Evolutionary conservation across 92 coral and sea anemone genomes (phyloP), one percentile per base, ranked within the genome.

Genomic region (Micromussa lordhowensis): DNA sequence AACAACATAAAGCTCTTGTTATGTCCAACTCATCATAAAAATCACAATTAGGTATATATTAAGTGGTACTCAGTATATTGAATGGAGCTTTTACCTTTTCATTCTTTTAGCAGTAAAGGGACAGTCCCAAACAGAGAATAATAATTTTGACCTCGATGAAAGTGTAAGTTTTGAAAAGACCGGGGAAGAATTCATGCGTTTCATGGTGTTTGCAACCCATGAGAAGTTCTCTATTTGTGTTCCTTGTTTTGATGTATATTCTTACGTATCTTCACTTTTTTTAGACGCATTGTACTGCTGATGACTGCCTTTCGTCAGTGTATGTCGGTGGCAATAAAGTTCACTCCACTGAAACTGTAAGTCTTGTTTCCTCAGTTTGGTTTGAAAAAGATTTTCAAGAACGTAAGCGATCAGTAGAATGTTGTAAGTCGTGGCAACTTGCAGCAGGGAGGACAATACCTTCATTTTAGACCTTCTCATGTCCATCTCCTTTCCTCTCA

Each of bases 261-360:
- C 77, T 6, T 72, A 17, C 51, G 34, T 72, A 72, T 72, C 51
- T 24, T 72, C 48, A 72, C 32, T 72, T 72, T 24, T 72, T 72
- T 72, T 31, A 72, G 77, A 72, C 38, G 77, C 77, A 24, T 3
- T 34, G 34, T 34, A 72, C 77, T 30, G 77, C 77, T 72, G 77
- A 72, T 34, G 77, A 72, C 77, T 72, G 77, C 77, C 77, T 72
- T 72, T 71, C 77, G 44, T 72, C 77, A 72, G 38, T 72, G 77
- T 72, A 72, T 72, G 77, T 35, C 48, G 77, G 77, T 72, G 77
- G 77, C 77, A 24, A 72, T 29, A 34, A 72, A 72, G 77, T 72
- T 72, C 77, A 72, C 48, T 72, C 77, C 77, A 18, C 77, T 72
- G 51, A 72, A 72, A 72, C 77, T 72, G 59, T 54, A 72, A 72